These are phyloP conservation scores for Spinibarbus caldwelli DNA, from an alignment of 2,797 vertebrate species.

Conservation along the genomic window DNA sequence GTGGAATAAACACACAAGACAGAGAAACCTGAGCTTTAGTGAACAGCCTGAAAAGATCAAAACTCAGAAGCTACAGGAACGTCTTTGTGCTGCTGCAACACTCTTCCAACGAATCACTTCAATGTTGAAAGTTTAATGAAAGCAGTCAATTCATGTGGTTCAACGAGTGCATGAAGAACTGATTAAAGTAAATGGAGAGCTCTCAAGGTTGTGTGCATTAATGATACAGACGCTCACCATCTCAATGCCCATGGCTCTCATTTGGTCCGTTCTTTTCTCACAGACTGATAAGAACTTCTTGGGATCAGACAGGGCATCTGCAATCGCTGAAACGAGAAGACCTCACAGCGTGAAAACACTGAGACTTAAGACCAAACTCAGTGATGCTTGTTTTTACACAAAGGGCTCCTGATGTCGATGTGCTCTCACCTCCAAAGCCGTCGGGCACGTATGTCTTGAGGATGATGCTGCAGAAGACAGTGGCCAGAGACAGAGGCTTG, in stretches of 20 bases:
- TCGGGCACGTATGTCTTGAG: conserved; percentile 90
- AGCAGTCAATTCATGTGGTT: not conserved
- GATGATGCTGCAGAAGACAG: conserved; percentile 88
- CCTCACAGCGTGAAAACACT: not conserved
- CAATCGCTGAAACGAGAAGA: conserved; percentile 77
- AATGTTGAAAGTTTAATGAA: not conserved
- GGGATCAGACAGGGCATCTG: conserved; percentile 89
- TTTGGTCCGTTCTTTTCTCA: conserved; percentile 89
- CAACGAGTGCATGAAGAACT: not conserved
- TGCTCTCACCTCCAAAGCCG: conserved; percentile 85
- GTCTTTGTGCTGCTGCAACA: not conserved
- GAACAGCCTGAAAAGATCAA: not conserved
- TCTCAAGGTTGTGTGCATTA: conserved; percentile 8
- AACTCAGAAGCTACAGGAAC: not conserved
- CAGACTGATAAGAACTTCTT: conserved; percentile 89
- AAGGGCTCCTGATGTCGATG: not conserved
- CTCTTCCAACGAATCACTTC: not conserved
- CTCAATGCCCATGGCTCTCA: conserved; percentile 92
- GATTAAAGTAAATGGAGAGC: not conserved
- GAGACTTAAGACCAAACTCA: not conserved
- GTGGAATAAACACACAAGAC: not conserved
- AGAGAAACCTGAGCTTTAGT: not conserved
- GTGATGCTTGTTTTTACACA: not conserved
- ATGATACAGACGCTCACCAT: conserved; percentile 75
- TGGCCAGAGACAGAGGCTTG: conserved; percentile 87